Conservation (phyloP, 1,140 invertebrate genomes). For the Anoplolepis gracilipes region DNA sequence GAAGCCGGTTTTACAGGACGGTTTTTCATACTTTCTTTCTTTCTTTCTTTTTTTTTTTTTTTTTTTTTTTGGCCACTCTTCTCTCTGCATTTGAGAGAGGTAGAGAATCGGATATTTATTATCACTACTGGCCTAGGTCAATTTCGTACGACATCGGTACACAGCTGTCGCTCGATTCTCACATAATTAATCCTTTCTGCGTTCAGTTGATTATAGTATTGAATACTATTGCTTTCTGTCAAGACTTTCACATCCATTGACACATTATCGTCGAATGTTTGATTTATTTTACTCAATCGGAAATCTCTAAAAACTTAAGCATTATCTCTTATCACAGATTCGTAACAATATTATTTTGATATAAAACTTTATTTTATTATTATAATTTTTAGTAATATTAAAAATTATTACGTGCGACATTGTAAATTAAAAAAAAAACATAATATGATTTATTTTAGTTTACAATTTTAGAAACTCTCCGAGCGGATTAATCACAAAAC, state of each 20-base stretch:
- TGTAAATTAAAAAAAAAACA: too few species aligned
- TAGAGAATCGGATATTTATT: conserved; percentile 63
- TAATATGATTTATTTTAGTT: too few species aligned
- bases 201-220: background rate
- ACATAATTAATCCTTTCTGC: conserved; percentile 15
- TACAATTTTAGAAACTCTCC: background rate
- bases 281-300: background rate
- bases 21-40: conserved; percentile 6
- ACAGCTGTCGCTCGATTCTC: conserved; percentile 6
- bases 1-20: conserved; percentile 52
- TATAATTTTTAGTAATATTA: too few species aligned
- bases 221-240: background rate
- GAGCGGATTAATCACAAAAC: background rate
- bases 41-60: too few species aligned
- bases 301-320: background rate
- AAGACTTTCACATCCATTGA: conserved; percentile 26
- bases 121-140: conserved; percentile 74
- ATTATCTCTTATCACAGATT: background rate
- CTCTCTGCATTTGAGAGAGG: conserved; percentile 1
- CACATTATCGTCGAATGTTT: conserved; percentile 8
- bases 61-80: too few species aligned
- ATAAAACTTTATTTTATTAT: too few species aligned
- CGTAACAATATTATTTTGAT: background rate
- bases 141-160: conserved; percentile 50
- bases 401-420: too few species aligned